Conservation (phyloP, 2,888 invertebrate species). For the Himalopsyche anomala region DNA sequence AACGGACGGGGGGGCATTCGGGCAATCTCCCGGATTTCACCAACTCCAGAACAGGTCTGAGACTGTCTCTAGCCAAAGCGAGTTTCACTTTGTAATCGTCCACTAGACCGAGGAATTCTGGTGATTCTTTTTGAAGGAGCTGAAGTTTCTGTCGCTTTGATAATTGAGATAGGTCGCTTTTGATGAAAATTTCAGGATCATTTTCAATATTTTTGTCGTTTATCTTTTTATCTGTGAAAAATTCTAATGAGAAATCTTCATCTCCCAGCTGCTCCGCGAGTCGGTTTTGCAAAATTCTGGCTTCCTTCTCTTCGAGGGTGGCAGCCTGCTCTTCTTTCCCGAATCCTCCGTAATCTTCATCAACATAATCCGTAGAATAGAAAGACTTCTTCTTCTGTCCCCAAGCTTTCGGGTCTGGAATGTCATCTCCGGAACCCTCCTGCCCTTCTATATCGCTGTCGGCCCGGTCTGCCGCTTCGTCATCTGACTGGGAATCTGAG, state of each 20-base stretch:
- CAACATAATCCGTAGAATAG: conserved; percentile 93
- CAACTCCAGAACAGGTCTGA: conserved; percentile 82
- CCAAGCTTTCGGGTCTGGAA: conserved; percentile 92
- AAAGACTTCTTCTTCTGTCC: conserved; percentile 87
- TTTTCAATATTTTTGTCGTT: conserved; percentile 69
- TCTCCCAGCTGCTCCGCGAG: conserved; percentile 87
- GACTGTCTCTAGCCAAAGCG: conserved; percentile 80
- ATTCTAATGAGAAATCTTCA: conserved; percentile 83
- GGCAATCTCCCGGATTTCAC: conserved; percentile 80
- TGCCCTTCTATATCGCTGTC: conserved; percentile 88
- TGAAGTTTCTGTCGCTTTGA: conserved; percentile 86
- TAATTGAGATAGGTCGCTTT: conserved; percentile 86
- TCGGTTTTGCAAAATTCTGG: conserved; percentile 86
- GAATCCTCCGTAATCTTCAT: conserved; percentile 87
- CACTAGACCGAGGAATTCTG: conserved; percentile 88
- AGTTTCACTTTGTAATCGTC: conserved; percentile 87
- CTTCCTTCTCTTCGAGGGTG: conserved; percentile 89
- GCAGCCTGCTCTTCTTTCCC: conserved; percentile 85
- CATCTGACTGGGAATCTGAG: conserved; percentile 73
- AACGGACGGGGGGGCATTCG: conserved; percentile 82
- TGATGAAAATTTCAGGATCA: conserved; percentile 79
- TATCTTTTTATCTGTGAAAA: conserved; percentile 72
- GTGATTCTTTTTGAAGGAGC: conserved; percentile 89
- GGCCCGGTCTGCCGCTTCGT: conserved; percentile 74
- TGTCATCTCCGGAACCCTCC: conserved; percentile 80